phyloP scores from a whole-genome alignment of 2,888 invertebrate genomes.

The Drosophila testacea region DNA sequence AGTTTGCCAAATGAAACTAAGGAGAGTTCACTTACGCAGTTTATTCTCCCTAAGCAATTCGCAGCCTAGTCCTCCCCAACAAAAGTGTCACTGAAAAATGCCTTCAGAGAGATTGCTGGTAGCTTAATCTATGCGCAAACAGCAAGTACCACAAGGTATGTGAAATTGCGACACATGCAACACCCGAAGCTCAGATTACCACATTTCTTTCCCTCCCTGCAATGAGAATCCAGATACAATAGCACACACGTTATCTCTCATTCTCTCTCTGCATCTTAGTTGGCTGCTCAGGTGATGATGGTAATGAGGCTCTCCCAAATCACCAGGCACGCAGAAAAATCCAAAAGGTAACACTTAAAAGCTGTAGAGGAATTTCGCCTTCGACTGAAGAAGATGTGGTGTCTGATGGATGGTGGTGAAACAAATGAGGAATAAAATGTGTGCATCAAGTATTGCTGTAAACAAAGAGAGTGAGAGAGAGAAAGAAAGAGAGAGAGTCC shows the following conservation, averaged over 20 bases:
- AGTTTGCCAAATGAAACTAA: background rate
- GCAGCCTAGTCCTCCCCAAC: background rate
- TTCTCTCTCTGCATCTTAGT: background rate
- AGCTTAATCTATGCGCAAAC: conserved; percentile 41
- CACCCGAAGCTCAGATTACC: conserved; percentile 38
- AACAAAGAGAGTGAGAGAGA: background rate
- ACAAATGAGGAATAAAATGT: conserved; percentile 28
- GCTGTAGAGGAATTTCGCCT: conserved; percentile 35
- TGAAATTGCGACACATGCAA: conserved; percentile 8
- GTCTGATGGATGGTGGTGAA: background rate
- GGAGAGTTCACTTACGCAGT: background rate
- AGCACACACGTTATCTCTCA: background rate
- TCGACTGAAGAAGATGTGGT: background rate
- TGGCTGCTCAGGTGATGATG: conserved; percentile 17
- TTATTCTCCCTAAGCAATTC: background rate
- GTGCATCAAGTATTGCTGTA: conserved; percentile 30
- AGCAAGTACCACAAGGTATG: conserved; percentile 15
- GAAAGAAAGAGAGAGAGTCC: conserved; percentile 10
- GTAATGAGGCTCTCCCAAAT: conserved; percentile 49
- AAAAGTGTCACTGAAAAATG: background rate
- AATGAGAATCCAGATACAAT: conserved; percentile 13
- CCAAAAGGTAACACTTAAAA: conserved; percentile 55
- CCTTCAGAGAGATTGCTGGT: conserved; percentile 3
- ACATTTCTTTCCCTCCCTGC: conserved; percentile 24
- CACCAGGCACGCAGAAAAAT: conserved; percentile 39